phyloP scores from a whole-genome alignment of 2,888 invertebrate genomes.

The Eustalomyia histrio region DNA sequence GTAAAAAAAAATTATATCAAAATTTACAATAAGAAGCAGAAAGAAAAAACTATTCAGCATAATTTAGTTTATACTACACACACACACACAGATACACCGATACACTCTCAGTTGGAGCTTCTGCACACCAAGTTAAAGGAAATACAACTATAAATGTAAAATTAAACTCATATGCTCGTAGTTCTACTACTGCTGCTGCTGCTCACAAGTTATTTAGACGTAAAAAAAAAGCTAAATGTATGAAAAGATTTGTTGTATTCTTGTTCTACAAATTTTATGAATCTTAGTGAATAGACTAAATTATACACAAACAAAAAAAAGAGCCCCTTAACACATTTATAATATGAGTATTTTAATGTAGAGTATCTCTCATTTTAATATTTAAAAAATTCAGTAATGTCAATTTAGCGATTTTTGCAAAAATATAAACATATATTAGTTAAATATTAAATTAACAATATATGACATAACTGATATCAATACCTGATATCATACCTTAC shows the following conservation, averaged over 20 bases:
- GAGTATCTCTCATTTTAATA: neutral
- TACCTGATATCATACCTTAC: no score
- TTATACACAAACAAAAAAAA: neutral
- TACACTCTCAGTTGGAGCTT: conserved; percentile 9
- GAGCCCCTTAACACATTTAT: neutral
- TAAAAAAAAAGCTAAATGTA: conserved; percentile 25
- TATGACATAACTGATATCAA: no score
- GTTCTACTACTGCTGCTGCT: neutral
- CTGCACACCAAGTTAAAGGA: conserved; percentile 8
- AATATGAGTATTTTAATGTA: neutral
- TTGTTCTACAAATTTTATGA: neutral
- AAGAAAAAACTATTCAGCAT: conserved; percentile 20
- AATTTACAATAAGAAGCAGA: conserved; percentile 57
- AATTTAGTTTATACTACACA: neutral
- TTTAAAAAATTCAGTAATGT: neutral
- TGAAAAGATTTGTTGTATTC: conserved; percentile 23
- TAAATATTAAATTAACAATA: no score
- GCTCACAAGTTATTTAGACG: conserved; percentile 13
- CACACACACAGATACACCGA: conserved; percentile 18
- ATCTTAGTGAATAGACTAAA: conserved; percentile 4
- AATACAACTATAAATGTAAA: neutral
- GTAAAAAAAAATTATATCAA: conserved; percentile 49
- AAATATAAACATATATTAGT: no score
- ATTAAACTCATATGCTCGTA: neutral
- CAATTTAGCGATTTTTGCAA: neutral